Percentiles rank a stretch among this genome's conserved stretches.
Conservation (phyloP, 2,888 invertebrate genomes). For the Resseliella maxima region DNA sequence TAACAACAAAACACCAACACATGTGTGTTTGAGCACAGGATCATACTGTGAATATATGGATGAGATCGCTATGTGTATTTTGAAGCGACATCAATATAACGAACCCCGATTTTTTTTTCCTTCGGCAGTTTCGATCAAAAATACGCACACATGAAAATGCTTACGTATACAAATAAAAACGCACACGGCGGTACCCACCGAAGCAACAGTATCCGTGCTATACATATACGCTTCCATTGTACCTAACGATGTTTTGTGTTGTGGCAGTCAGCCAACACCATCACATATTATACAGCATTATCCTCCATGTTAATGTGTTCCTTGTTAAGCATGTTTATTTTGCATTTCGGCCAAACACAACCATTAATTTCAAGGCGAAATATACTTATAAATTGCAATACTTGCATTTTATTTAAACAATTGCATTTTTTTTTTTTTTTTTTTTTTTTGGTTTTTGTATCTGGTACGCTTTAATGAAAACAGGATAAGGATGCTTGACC, state of each 20-base stretch:
- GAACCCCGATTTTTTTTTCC: neutral
- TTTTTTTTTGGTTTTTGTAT: neutral
- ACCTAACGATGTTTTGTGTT: slow-evolving; percentile 45
- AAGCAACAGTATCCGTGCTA: slow-evolving; percentile 40
- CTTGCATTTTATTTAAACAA: neutral
- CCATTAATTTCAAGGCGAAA: too few relatives aligned
- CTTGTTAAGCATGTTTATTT: slow-evolving; percentile 9
- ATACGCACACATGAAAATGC: neutral
- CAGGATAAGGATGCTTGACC: neutral
- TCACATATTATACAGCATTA: neutral
- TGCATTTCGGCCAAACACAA: neutral
- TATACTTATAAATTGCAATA: neutral
- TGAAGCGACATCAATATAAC: neutral
- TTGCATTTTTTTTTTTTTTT: too few relatives aligned
- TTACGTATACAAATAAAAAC: neutral
- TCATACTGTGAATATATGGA: neutral
- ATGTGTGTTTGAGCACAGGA: neutral
- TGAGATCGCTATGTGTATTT: neutral
- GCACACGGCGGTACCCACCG: neutral
- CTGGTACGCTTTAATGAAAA: neutral
- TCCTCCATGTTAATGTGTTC: slow-evolving; percentile 41
- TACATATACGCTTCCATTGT: slow-evolving; percentile 17
- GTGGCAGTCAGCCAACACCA: slow-evolving; percentile 11
- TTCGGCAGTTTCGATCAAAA: neutral
- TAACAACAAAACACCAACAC: neutral